These are phyloP conservation scores for Pangasianodon hypophthalmus DNA, from an alignment of 2,113 vertebrate genomes.

Conservation along the genomic window DNA sequence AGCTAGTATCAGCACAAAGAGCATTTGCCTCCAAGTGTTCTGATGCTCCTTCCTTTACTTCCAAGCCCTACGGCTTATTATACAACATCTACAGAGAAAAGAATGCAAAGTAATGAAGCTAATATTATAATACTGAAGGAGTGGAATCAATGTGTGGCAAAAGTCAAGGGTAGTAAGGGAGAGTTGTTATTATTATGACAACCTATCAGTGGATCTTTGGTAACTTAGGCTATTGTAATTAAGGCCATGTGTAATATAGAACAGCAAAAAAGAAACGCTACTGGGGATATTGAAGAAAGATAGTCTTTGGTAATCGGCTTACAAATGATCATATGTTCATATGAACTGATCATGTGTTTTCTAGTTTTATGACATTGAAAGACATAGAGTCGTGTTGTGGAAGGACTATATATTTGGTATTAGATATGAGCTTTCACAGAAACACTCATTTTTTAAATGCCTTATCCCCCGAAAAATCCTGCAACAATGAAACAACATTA, in stretches of 20 bases:
- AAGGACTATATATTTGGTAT: constrained; percentile 66
- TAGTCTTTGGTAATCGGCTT: not conserved
- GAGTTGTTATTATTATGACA: not conserved
- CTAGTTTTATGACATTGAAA: constrained; percentile 62
- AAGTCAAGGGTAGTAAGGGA: not conserved
- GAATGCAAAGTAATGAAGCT: not conserved
- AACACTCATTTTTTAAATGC: constrained; percentile 60
- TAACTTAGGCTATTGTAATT: not conserved
- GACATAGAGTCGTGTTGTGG: constrained; percentile 62
- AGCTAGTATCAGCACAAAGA: not conserved
- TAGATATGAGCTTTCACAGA: constrained; percentile 58
- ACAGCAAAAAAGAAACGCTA: not conserved
- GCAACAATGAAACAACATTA: constrained; percentile 62
- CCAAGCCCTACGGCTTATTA: not conserved
- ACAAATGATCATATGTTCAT: not conserved
- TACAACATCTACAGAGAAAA: not conserved
- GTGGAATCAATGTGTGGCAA: not conserved
- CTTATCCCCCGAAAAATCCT: constrained; percentile 63
- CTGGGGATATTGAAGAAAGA: not conserved
- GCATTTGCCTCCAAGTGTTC: not conserved
- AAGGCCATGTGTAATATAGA: not conserved
- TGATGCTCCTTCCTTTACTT: not conserved
- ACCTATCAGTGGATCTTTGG: not conserved
- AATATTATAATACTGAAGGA: not conserved
- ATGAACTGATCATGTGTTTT: constrained; percentile 31